Evolutionary conservation across 2,888 invertebrate species (phyloP), one percentile per base, ranked within the genome.

Genomic region (Andrena flavipes): DNA sequence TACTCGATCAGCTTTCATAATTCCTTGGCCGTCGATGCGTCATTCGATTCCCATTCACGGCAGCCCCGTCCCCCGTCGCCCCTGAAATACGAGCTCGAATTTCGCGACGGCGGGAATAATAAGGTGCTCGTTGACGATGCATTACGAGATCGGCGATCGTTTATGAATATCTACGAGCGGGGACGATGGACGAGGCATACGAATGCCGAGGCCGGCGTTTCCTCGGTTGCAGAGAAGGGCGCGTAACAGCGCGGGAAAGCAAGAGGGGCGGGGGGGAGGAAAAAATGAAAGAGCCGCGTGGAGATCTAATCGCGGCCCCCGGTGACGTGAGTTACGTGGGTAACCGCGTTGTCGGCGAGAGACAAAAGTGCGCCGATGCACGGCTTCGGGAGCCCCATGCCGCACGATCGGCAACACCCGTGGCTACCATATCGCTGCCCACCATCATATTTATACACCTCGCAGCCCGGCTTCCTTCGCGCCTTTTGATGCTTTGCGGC

Each of bases 241-340:
- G 51, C 59, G 20, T n/a, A 20, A 26, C 26, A 10, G 63, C 63
- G 33, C 30, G 63, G 59, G 54, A 33, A 56, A 29, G 48, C 42
- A 62, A 65, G 42, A 16, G 33, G 54, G 48, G 48, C 5, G 30
- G 51, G 54, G 59, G 65, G 56, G 42, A 49, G 73, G 60, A 54
- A 65, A 69, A 76, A 82, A 82, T 74, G 79, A 76, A 76, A 70
- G 80, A 80, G 84, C 70, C 60, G 62, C 51, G 82, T 78, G 91
- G 91, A 92, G 91, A 92, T 91, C 90, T 90, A 90, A 92, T 91
- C 91, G 87, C 73, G 63, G 81, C 56, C 85, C 71, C 85, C 72
- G 87, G 87, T 87, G 88, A 91, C 91, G 90, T 91, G 90, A 92
- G 90, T 91, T 90, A 92, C 90, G 89, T 91, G 89, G 88, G 88